These are phyloP conservation scores for Myotis findleyi DNA, from an alignment of 2,797 vertebrate genomes.

Conservation along the genomic window DNA sequence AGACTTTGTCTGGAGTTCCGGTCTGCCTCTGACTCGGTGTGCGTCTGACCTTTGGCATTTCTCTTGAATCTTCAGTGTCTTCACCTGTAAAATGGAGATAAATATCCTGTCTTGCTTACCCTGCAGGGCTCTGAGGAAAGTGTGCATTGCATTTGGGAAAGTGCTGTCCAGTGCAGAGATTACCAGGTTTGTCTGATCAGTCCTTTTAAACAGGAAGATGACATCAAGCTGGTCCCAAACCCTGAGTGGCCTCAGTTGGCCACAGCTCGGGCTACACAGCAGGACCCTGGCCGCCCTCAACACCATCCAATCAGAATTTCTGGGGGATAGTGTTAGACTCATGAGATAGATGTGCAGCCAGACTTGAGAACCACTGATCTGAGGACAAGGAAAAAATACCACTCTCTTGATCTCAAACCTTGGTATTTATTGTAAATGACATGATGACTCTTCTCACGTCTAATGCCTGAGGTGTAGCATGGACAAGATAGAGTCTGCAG, in stretches of 20 bases:
- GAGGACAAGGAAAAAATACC: not conserved
- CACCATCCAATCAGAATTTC: not conserved
- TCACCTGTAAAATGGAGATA: conserved; percentile 41
- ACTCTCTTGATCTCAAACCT: not conserved
- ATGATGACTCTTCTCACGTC: not conserved
- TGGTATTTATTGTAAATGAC: not conserved
- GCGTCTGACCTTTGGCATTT: not conserved
- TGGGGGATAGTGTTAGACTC: not conserved
- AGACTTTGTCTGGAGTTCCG: not conserved
- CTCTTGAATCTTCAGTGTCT: not conserved
- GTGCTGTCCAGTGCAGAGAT: not conserved
- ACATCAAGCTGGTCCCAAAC: not conserved
- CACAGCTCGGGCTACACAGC: not conserved
- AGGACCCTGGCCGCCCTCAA: not conserved
- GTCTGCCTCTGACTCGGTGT: not conserved
- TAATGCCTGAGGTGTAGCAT: not conserved
- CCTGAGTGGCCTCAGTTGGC: fast-evolving
- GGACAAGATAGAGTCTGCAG: not conserved
- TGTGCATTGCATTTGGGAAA: not conserved
- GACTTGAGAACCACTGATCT: not conserved
- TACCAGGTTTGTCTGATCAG: not conserved
- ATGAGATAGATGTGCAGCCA: not conserved
- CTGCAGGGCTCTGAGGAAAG: not conserved
- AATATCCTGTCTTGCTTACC: not conserved
- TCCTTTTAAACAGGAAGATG: not conserved